A percentile compares a stretch with the other conserved stretches of the same genome.
Evolutionary conservation across 2,113 vertebrate species (phyloP).

Genomic region (Clarias batrachus): DNA sequence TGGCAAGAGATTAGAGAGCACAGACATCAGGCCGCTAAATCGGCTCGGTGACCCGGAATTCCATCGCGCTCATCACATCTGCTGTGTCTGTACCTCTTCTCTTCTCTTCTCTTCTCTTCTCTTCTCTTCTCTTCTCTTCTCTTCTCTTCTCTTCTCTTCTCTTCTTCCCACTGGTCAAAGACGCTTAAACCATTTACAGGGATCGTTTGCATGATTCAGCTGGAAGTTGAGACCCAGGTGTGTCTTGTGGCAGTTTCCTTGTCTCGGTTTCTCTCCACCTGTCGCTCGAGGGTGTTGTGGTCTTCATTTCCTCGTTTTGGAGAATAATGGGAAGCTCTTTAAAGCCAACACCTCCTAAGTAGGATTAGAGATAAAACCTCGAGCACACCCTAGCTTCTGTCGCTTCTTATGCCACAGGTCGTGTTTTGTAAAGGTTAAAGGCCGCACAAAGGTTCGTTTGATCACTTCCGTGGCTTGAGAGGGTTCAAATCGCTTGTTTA

Average conservation of each 20-base stretch:
- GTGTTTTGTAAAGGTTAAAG: background rate
- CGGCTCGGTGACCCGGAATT: conserved; percentile 64
- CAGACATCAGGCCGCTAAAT: conserved; percentile 69
- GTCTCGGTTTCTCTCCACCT: background rate
- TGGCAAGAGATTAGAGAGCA: conserved; percentile 70
- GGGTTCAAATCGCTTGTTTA: background rate
- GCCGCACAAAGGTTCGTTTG: background rate
- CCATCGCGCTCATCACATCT: background rate
- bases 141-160: background rate
- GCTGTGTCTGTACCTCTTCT: background rate
- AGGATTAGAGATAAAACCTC: conserved; percentile 23
- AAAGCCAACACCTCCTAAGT: conserved; percentile 58
- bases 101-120: background rate
- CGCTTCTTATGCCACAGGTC: background rate
- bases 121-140: background rate
- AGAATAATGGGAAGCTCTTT: conserved; percentile 64
- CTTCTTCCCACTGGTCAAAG: background rate
- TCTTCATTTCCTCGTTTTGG: conserved; percentile 64
- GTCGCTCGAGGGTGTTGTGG: conserved; percentile 38
- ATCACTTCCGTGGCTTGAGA: background rate
- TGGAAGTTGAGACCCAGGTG: background rate
- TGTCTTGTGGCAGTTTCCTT: background rate
- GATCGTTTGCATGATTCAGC: background rate
- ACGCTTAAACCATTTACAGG: background rate
- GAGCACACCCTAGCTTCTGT: background rate